Evolutionary conservation across 2,113 vertebrate genomes (phyloP).

Genomic region (Chloroceryle aenea): DNA sequence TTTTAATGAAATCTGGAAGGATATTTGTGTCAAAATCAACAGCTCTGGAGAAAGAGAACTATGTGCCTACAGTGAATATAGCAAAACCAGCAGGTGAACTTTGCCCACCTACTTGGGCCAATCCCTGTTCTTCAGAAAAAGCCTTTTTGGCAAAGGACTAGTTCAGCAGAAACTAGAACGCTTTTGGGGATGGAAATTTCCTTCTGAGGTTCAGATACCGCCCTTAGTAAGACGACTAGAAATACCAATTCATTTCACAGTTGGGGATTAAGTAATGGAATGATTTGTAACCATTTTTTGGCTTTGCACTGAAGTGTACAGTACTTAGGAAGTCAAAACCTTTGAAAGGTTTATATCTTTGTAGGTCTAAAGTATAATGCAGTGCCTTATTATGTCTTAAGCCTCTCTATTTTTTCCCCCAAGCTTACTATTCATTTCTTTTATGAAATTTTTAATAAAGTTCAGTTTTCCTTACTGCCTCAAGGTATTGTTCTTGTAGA

Average conservation of each 20-base stretch:
- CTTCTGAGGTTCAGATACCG: not conserved
- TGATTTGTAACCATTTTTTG: constrained; percentile 26
- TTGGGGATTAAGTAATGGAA: constrained; percentile 28
- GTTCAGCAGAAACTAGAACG: not conserved
- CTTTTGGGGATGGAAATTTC: not conserved
- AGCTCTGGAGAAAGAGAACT: not conserved
- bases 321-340: not conserved
- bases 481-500: constrained; percentile 36
- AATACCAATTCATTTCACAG: constrained; percentile 11
- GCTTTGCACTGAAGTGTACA: not conserved
- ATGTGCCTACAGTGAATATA: not conserved
- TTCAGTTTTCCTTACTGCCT: constrained; percentile 29
- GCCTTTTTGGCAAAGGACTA: not conserved
- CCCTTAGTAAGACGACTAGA: not conserved
- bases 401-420: not conserved
- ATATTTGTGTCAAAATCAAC: not conserved
- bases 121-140: not conserved
- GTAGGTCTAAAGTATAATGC: not conserved
- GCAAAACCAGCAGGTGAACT: not conserved
- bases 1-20: not conserved
- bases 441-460: constrained; percentile 57
- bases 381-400: constrained; percentile 1
- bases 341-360: not conserved
- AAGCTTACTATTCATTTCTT: not conserved
- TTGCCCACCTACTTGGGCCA: not conserved